Base-by-base conservation (phyloP, 2,113 vertebrate species). In the Ophthalmolycus amberensis region DNA sequence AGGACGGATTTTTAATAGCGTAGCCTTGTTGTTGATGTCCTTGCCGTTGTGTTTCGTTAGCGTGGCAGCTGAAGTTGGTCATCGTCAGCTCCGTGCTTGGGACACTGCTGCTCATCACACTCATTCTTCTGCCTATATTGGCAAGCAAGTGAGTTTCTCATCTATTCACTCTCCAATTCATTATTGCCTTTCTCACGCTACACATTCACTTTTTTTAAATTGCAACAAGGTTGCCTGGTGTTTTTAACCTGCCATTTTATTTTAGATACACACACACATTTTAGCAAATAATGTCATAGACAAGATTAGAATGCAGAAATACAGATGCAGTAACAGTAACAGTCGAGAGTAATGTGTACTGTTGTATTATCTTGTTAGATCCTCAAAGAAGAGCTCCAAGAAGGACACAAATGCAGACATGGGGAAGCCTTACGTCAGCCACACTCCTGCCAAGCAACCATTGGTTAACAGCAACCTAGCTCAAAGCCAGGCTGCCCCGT, bases 11-110 rank as follows among this genome's bases (percentile, higher is more conserved):
- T 58, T 6, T 32, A 52, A 52, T 11, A 22, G 14, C 7, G 4
- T 12, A n/a, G 34, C 22, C 15, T 69, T 56, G 11, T 75, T 20
- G 27, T 38, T 77, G 25, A 78, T 9, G 2, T 68, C 32, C 0
- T 32, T 60, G 11, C 70, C 14, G 0, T 50, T 85, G 64, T 68
- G 58, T 81, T 20, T 54, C 72, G 3, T 80, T 81, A 96, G 95
- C 58, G 0, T 92, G 89, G 87, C 4, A 92, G 59, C 78, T 94
- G 27, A 1, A 4, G 0, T 62, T 95, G 66, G 83, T 92, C 2
- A 88, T 95, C 3, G 63, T 93, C 1, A 87, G 85, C 38, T 83
- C 89, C 5, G 50, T 94, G 6, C n/a, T 95, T 0, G 93, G 94
- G 2, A 80, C 3, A n/a, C 64, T 95, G 60, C 77, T 95, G 65